A percentile compares a stretch with the other conserved stretches of the same genome.
Evolutionary conservation across 2,888 invertebrate genomes (phyloP).

Genomic region (Imbricaverruca yamaguchii): DNA sequence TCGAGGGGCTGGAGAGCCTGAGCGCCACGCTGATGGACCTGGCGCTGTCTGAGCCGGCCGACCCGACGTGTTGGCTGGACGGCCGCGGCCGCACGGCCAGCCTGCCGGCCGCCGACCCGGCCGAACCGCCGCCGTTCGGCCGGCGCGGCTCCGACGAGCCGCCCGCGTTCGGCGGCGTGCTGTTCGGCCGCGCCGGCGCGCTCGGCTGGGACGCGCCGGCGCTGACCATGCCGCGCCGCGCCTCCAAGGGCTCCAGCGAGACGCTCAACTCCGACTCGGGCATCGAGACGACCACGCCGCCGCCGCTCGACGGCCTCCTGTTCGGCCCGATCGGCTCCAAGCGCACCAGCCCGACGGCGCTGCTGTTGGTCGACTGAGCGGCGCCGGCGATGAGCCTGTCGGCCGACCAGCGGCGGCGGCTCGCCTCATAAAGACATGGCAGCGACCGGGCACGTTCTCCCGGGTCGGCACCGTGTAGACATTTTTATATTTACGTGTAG

Average conservation of each 20-base stretch:
- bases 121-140: neutral
- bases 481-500: slow-evolving; percentile 9
- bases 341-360: slow-evolving; percentile 41
- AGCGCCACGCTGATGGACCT: slow-evolving; percentile 27
- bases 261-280: slow-evolving; percentile 22
- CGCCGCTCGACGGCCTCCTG: neutral
- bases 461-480: slow-evolving; percentile 7
- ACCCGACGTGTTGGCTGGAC: neutral
- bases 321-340: slow-evolving; percentile 21
- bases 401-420: slow-evolving; percentile 19
- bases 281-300: slow-evolving; percentile 16
- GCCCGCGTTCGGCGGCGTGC: neutral
- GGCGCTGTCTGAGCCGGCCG: slow-evolving; percentile 24
- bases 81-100: slow-evolving; percentile 20
- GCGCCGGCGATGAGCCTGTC: slow-evolving; percentile 29
- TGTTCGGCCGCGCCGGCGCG: neutral
- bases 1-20: slow-evolving; percentile 28
- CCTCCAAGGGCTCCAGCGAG: slow-evolving; percentile 7
- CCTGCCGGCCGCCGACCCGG: slow-evolving; percentile 3
- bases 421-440: slow-evolving; percentile 35
- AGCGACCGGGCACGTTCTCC: slow-evolving; percentile 43
- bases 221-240: neutral
- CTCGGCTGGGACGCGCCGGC: slow-evolving; percentile 14
- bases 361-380: slow-evolving; percentile 52
- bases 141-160: neutral